Percentiles rank a stretch among this genome's conserved stretches.
phyloP scores from a whole-genome alignment of 2,797 vertebrate species.

The Alcedo quadribrachys region DNA sequence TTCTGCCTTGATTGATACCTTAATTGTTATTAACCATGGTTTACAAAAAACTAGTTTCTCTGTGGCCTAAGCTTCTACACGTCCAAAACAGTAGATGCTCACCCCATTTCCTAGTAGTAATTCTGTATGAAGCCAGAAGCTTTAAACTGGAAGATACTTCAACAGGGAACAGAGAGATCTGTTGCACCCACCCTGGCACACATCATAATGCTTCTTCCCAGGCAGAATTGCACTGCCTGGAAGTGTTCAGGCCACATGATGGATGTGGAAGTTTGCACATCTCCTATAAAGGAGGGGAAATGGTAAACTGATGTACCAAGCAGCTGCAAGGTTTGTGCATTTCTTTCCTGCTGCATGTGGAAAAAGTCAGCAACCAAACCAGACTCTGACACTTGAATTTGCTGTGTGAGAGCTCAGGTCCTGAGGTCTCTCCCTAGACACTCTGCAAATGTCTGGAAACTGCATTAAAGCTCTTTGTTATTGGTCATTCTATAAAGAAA shows the following conservation, averaged over 20 bases:
- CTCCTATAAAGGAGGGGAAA: not conserved
- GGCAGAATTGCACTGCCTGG: accelerated
- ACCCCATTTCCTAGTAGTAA: not conserved
- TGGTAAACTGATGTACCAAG: not conserved
- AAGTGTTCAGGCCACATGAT: not conserved
- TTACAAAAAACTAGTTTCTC: not conserved
- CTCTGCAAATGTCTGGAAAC: not conserved
- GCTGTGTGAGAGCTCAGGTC: not conserved
- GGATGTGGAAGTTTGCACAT: not conserved
- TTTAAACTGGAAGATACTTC: not conserved
- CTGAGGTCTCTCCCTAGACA: not conserved
- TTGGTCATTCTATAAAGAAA: not conserved
- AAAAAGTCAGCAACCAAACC: not conserved
- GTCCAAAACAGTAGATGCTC: not conserved
- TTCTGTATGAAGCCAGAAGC: not conserved
- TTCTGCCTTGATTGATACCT: not conserved
- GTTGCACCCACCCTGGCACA: not conserved
- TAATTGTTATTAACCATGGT: not conserved
- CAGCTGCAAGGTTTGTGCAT: not conserved
- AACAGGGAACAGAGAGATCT: not conserved
- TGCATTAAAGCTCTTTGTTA: not conserved
- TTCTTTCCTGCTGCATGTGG: not conserved
- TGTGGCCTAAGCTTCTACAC: not conserved
- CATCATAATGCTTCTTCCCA: accelerated
- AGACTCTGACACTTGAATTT: not conserved